Conservation (phyloP, 2,113 vertebrate species). For the Morone chrysops region DNA sequence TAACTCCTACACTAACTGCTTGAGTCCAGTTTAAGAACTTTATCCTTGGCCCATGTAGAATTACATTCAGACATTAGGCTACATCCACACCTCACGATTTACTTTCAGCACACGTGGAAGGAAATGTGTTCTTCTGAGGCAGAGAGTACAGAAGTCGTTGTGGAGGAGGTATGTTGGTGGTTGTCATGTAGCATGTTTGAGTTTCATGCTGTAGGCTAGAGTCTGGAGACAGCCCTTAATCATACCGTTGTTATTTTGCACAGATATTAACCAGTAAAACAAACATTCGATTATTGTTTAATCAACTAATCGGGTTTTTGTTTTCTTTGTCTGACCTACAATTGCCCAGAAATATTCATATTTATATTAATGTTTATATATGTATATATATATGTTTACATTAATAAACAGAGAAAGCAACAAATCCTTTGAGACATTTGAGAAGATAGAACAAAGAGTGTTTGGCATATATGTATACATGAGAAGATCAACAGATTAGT, state of each 20-base stretch:
- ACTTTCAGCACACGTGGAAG: neutral
- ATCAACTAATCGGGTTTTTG: neutral
- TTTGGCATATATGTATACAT: no score
- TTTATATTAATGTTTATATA: no score
- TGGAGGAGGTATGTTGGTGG: neutral
- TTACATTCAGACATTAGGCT: constrained; percentile 5
- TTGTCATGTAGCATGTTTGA: neutral
- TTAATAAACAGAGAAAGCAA: neutral
- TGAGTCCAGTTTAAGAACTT: constrained; percentile 29
- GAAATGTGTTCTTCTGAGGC: neutral
- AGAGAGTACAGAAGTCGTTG: neutral
- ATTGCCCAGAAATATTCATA: no score
- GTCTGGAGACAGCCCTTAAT: neutral
- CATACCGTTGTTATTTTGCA: neutral
- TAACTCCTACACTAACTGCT: constrained; percentile 39
- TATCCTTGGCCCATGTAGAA: constrained; percentile 6
- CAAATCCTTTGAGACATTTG: neutral
- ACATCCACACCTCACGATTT: neutral
- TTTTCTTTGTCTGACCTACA: no score
- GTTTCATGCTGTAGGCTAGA: neutral
- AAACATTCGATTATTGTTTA: neutral
- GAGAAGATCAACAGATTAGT: no score
- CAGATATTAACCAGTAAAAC: neutral
- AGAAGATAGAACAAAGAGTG: neutral
- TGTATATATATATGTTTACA: no score